Conservation (phyloP, 2,888 invertebrate species). For the Drosophila maculinotata region DNA sequence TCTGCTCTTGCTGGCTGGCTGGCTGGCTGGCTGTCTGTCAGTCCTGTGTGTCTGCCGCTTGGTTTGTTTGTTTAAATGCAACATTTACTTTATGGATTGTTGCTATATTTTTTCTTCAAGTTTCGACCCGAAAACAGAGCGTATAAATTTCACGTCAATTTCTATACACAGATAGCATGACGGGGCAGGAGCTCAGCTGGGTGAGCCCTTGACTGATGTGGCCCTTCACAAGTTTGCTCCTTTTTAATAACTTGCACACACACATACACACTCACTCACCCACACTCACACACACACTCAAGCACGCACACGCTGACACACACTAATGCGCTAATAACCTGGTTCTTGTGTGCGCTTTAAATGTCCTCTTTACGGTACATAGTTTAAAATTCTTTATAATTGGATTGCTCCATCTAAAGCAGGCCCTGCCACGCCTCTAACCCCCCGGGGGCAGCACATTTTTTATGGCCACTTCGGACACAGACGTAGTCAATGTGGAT, state of each 20-base stretch:
- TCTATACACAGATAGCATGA: conserved; percentile 49
- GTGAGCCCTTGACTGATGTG: conserved; percentile 77
- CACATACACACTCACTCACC: conserved; percentile 24
- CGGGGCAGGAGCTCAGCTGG: conserved; percentile 62
- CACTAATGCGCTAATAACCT: conserved; percentile 74
- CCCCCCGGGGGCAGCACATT: conserved; percentile 52
- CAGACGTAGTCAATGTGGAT: conserved; percentile 38
- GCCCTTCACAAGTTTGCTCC: conserved; percentile 74
- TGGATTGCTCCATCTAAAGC: conserved; percentile 72
- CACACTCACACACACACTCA: conserved; percentile 11
- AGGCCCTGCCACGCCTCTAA: conserved; percentile 21
- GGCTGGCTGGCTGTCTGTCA: too few relatives aligned
- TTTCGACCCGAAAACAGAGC: conserved; percentile 70
- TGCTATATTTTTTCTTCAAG: conserved; percentile 80
- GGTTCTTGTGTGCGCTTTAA: conserved; percentile 71
- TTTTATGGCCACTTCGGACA: conserved; percentile 67
- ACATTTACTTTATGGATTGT: conserved; percentile 79
- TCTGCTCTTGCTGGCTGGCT: conserved; percentile 28
- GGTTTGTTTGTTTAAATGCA: conserved; percentile 78
- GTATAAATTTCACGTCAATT: conserved; percentile 77
- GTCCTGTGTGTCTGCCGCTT: conserved; percentile 34
- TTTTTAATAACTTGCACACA: conserved; percentile 75
- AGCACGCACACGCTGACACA: conserved; percentile 22
- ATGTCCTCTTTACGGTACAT: conserved; percentile 78
- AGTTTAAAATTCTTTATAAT: conserved; percentile 80